Percentiles rank a stretch among this genome's conserved stretches.
Evolutionary conservation across 2,113 vertebrate genomes (phyloP).

Genomic region (Murina feae): DNA sequence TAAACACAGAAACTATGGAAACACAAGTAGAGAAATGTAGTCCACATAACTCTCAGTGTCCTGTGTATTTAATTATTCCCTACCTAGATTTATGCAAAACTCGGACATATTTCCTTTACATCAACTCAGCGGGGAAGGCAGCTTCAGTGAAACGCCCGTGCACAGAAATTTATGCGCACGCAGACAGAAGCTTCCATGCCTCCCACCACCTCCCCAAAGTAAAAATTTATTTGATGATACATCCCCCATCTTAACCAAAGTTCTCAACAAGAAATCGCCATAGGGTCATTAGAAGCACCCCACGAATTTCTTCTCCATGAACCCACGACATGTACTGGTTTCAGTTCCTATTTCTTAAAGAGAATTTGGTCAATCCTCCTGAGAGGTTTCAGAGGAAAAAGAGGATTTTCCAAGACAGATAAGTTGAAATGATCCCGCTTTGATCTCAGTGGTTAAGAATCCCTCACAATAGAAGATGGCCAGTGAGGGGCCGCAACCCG

Average conservation of each 20-base stretch:
- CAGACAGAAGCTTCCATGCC: background rate
- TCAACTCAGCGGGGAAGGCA: background rate
- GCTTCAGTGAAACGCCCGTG: background rate
- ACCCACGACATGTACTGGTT: slow-evolving; percentile 69
- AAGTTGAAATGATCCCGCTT: slow-evolving; percentile 96
- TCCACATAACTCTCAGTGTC: background rate
- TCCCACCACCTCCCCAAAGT: background rate
- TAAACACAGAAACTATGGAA: slow-evolving; percentile 50
- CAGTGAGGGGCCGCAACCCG: slow-evolving; percentile 87
- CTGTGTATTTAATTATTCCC: slow-evolving; percentile 17
- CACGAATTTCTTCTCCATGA: slow-evolving; percentile 36
- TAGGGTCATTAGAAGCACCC: slow-evolving; percentile 60
- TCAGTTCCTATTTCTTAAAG: slow-evolving; percentile 77
- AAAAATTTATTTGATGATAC: background rate
- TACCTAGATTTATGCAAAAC: slow-evolving; percentile 34
- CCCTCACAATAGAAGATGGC: slow-evolving; percentile 90
- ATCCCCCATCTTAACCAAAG: slow-evolving; percentile 33
- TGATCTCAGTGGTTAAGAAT: slow-evolving; percentile 95
- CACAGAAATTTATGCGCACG: slow-evolving; percentile 19
- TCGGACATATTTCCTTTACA: background rate
- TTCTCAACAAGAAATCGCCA: slow-evolving; percentile 52
- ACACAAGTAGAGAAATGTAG: background rate
- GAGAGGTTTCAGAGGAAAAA: slow-evolving; percentile 78
- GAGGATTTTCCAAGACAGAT: slow-evolving; percentile 95
- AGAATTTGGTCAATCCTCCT: slow-evolving; percentile 80